Base-by-base conservation (phyloP, 2,888 invertebrate species). In the Apamea monoglypha region DNA sequence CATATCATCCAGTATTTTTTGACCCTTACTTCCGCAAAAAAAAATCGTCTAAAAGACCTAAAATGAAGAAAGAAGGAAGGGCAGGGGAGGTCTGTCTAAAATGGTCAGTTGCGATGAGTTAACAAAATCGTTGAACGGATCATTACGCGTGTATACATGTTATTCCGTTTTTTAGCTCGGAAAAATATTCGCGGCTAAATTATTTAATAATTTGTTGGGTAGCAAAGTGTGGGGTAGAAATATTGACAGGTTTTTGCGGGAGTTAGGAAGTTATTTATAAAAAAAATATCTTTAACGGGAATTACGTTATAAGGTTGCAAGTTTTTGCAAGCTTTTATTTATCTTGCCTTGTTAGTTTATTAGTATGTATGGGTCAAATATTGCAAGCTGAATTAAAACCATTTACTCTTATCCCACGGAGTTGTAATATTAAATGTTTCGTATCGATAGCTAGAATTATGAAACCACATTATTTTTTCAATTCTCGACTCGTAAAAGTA, bases 121-220 rank as follows among this genome's bases (percentile, higher is more conserved):
- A 92, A 93, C 95, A 92, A 88, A 94, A 94, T 93, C 91, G 93
- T 89, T 89, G 92, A 89, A 92, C 92, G 94, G 93, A 92, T 94
- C 95, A 95, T 95, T 95, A 95, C 93, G 90, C 91, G 73, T 88
- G 88, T 91, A 90, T 91, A 91, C 91, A 90, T 90, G 91, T 89
- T 91, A 90, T 92, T 91, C 88, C 85, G 86, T 90, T 91, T 93
- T 92, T 92, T 90, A 91, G 88, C 88, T 81, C 86, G 90, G 90
- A 93, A 94, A 93, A 93, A 91, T 86, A 87, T 81, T 88, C 85
- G 84, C 61, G n/a, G 76, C 75, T 73, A 85, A 85, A 90, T 86
- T 84, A 87, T 83, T 85, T 81, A 74, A 76, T 68, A 87, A 88
- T 85, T 88, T 83, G 87, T 89, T 82, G 69, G 80, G 59, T 76